phyloP scores from a whole-genome alignment of 2,888 invertebrate species.

The Aspidiotus destructor region DNA sequence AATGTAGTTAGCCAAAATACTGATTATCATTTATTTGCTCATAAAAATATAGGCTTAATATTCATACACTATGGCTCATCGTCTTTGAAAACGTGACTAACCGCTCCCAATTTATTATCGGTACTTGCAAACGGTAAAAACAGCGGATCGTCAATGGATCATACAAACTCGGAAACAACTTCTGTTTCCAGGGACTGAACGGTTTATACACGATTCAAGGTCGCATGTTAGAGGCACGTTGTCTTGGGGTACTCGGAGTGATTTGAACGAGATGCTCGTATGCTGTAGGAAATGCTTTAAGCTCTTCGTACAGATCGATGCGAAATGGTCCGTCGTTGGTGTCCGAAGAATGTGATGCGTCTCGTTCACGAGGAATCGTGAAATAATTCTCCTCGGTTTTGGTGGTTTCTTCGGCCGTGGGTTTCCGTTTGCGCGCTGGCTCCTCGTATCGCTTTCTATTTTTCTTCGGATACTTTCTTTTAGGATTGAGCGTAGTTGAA shows the following conservation, averaged over 20 bases:
- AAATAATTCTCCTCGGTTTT: neutral
- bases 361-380: neutral
- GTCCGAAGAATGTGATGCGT: neutral
- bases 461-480: neutral
- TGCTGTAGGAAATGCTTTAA: neutral
- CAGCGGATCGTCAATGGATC: no score
- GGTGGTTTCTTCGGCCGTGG: neutral
- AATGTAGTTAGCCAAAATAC: no score
- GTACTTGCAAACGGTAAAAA: no score
- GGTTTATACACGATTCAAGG: no score
- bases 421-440: neutral
- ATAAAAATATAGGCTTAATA: no score
- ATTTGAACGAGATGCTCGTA: neutral
- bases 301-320: slow-evolving; percentile 2
- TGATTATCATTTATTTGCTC: no score
- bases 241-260: neutral
- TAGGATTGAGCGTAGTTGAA: neutral
- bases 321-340: neutral
- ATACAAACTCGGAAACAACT: no score
- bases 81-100: no score
- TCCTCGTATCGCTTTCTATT: neutral
- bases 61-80: no score
- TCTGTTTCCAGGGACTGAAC: no score
- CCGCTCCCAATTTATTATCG: no score
- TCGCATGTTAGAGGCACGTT: no score